Evolutionary conservation across 2,888 invertebrate species (phyloP).

Genomic region (Pseudeuparius sepicola): DNA sequence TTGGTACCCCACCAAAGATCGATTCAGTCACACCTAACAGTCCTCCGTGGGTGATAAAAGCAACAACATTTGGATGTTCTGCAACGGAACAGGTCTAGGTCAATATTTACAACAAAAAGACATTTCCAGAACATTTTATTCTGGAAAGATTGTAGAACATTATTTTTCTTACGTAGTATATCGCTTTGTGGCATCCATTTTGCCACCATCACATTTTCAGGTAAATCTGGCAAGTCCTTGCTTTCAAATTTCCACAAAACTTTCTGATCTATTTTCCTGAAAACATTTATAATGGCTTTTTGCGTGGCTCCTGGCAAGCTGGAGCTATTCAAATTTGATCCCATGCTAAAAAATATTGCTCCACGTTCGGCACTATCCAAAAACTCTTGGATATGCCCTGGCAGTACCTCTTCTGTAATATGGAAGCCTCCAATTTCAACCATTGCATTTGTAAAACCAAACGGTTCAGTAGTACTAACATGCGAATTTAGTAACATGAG

Average conservation of each 20-base stretch:
- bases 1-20: too few relatives aligned
- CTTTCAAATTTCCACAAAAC: constrained; percentile 41
- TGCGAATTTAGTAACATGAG: constrained; percentile 37
- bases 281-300: constrained; percentile 31
- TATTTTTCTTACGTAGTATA: constrained; percentile 23
- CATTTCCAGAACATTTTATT: too few relatives aligned
- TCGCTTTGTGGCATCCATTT: constrained; percentile 38
- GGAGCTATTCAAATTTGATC: constrained; percentile 35
- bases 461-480: constrained; percentile 40
- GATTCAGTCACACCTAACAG: too few relatives aligned
- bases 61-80: constrained; percentile 48
- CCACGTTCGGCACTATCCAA: constrained; percentile 35
- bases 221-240: constrained; percentile 26
- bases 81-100: too few relatives aligned
- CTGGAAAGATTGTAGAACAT: constrained; percentile 6
- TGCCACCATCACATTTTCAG: constrained; percentile 35
- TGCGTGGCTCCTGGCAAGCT: constrained; percentile 29
- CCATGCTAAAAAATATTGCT: constrained; percentile 38
- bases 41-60: too few relatives aligned
- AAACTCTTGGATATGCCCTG: constrained; percentile 32
- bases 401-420: constrained; percentile 20
- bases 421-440: constrained; percentile 50
- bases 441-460: constrained; percentile 43
- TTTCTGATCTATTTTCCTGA: constrained; percentile 35
- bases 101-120: too few relatives aligned